Conservation (phyloP, 2,888 invertebrate genomes). For the Eubasilissa splendida region DNA sequence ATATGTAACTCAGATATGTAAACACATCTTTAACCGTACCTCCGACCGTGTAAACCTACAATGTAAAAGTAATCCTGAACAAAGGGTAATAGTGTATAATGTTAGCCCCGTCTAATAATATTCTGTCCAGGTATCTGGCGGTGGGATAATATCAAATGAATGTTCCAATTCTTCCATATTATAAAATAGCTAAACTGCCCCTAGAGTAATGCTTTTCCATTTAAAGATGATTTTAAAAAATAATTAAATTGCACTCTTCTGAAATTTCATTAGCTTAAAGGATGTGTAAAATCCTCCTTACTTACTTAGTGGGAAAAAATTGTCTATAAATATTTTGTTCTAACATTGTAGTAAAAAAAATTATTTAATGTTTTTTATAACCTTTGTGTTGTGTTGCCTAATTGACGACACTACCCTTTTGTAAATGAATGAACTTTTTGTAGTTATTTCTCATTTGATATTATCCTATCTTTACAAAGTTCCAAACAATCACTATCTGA, state of each 20-base stretch:
- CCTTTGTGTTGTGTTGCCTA: too few relatives aligned
- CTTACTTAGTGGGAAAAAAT: too few relatives aligned
- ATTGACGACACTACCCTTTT: neutral
- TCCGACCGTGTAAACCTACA: constrained; percentile 22
- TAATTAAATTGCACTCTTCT: too few relatives aligned
- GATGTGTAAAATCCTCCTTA: too few relatives aligned
- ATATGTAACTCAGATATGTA: neutral
- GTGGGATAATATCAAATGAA: constrained; percentile 30
- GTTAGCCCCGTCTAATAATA: constrained; percentile 26
- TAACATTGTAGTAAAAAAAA: too few relatives aligned
- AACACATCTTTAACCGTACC: neutral
- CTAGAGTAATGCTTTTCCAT: neutral
- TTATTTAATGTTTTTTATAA: too few relatives aligned
- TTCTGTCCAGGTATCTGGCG: constrained; percentile 22
- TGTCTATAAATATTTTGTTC: too few relatives aligned
- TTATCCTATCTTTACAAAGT: constrained; percentile 34
- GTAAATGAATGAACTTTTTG: neutral
- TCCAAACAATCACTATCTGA: constrained; percentile 45
- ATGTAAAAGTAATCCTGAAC: constrained; percentile 34
- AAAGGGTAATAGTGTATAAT: constrained; percentile 43
- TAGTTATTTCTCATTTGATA: constrained; percentile 19
- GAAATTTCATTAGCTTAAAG: too few relatives aligned
- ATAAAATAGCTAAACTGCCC: neutral
- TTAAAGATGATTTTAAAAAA: too few relatives aligned
- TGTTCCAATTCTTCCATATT: constrained; percentile 35